Evolutionary conservation across 1,140 invertebrate genomes (phyloP).

Genomic region (Sycophila sp.): DNA sequence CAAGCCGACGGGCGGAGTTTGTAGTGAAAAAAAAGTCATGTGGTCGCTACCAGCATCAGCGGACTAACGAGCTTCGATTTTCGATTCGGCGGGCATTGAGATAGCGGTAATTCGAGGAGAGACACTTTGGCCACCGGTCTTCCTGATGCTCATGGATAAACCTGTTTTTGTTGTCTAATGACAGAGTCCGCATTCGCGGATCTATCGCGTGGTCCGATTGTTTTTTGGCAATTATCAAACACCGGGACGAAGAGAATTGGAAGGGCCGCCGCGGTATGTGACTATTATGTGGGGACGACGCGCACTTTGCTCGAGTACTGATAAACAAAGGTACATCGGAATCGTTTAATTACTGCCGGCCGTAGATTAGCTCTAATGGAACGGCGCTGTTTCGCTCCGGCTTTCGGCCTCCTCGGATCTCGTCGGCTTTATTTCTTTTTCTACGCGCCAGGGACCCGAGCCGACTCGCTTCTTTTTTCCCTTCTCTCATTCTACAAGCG

Average conservation of each 20-base stretch:
- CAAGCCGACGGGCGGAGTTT: not conserved
- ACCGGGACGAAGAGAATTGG: too few relatives aligned
- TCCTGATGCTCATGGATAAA: not conserved
- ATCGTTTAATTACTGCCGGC: constrained; percentile 31
- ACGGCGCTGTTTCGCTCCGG: constrained; percentile 24
- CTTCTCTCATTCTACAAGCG: not conserved
- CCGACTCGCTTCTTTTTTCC: constrained; percentile 5
- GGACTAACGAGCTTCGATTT: constrained; percentile 6
- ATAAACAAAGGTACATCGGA: constrained; percentile 32
- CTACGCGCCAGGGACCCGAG: too few relatives aligned
- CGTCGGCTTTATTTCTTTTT: constrained; percentile 6
- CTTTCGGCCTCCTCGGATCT: not conserved
- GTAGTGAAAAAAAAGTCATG: not conserved
- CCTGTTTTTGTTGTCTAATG: constrained; percentile 6
- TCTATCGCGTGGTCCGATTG: not conserved
- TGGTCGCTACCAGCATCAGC: not conserved
- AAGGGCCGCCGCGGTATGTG: not conserved
- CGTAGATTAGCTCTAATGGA: constrained; percentile 37
- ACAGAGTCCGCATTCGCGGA: not conserved
- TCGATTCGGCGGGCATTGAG: not conserved
- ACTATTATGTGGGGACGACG: not conserved
- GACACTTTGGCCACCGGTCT: constrained; percentile 29
- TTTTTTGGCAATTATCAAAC: not conserved
- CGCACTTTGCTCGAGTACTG: not conserved
- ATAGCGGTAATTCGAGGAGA: constrained; percentile 2